phyloP scores from a whole-genome alignment of 92 coral and sea anemone genomes.

The Parazoanthus darwini region DNA sequence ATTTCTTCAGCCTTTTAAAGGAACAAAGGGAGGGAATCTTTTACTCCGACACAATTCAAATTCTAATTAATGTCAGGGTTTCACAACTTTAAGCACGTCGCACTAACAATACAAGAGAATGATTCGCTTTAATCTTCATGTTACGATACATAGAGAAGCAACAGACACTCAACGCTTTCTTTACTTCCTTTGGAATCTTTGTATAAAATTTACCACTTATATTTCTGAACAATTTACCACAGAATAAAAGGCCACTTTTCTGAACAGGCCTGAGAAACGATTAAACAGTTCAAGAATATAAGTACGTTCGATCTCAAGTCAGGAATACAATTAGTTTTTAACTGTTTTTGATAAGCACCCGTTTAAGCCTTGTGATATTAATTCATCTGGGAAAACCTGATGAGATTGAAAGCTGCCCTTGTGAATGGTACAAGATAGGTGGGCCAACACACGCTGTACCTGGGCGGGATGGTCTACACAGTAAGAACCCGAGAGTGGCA shows the following conservation, averaged over 20 bases:
- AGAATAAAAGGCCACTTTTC: background rate
- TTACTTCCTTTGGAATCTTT: background rate
- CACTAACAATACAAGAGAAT: background rate
- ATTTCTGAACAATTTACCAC: background rate
- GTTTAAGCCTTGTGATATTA: too few species aligned
- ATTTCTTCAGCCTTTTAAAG: background rate
- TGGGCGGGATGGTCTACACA: too few species aligned
- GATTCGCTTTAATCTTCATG: background rate
- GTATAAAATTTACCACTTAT: background rate
- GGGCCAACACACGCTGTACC: too few species aligned
- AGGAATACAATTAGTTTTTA: too few species aligned
- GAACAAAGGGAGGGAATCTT: background rate
- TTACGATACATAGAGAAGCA: background rate
- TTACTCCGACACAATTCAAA: background rate
- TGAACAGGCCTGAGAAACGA: slow-evolving; percentile 5
- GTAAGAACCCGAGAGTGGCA: too few species aligned
- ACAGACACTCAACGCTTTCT: background rate
- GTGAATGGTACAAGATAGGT: too few species aligned
- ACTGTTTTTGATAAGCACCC: too few species aligned
- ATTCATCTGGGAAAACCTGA: too few species aligned
- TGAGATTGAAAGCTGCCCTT: too few species aligned
- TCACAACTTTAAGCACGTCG: background rate
- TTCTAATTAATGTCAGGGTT: background rate
- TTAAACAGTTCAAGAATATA: background rate
- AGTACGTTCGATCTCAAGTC: background rate